A percentile compares a stretch with the other conserved stretches of the same genome.
Conservation (phyloP, 2,113 vertebrate genomes). For the Callocephalon fimbriatum region DNA sequence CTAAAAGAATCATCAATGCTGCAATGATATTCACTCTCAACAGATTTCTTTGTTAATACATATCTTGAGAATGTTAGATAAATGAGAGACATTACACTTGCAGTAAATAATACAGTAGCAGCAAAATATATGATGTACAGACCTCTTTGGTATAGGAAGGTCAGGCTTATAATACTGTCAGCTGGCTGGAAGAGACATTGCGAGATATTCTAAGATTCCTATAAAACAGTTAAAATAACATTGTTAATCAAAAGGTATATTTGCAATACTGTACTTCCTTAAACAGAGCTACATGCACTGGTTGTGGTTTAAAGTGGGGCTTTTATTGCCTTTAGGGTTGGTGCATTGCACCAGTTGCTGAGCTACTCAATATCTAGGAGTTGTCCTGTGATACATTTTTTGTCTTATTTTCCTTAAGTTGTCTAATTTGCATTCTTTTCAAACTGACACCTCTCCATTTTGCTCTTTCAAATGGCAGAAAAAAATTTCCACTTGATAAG, state of each 20-base stretch:
- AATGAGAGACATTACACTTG: background rate
- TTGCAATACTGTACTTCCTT: background rate
- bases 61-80: background rate
- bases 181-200: background rate
- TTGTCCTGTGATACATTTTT: background rate
- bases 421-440: background rate
- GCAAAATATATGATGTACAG: background rate
- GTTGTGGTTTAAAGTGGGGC: background rate
- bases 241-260: background rate
- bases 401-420: background rate
- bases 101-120: background rate
- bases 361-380: background rate
- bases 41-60: background rate
- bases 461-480: background rate
- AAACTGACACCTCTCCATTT: background rate
- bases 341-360: background rate
- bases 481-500: background rate
- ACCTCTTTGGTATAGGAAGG: background rate
- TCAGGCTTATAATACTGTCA: background rate
- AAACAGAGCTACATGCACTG: background rate
- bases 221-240: background rate
- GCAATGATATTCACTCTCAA: background rate
- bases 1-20: background rate
- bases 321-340: background rate
- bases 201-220: background rate